phyloP scores from a whole-genome alignment of 2,797 vertebrate genomes.

The Gila robusta region DNA sequence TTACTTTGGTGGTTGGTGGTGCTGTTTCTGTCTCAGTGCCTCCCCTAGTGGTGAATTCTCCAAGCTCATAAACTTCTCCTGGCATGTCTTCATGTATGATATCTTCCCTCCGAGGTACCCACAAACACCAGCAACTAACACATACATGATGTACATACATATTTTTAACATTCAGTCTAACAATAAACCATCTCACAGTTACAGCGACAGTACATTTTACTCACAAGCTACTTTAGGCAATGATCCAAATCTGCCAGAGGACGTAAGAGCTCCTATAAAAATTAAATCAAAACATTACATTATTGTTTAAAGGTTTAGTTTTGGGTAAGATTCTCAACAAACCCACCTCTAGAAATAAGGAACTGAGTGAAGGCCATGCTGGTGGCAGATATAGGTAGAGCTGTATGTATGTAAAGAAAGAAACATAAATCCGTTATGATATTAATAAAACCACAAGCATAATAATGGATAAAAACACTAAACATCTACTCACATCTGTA shows the following conservation, averaged over 20 bases:
- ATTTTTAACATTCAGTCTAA: neutral
- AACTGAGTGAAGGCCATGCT: constrained; percentile 73
- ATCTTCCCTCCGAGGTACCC: constrained; percentile 89
- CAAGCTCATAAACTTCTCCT: constrained; percentile 89
- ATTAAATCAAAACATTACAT: constrained; percentile 17
- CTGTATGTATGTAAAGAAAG: constrained; percentile 60
- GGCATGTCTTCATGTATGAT: constrained; percentile 89
- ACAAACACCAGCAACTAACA: constrained; percentile 73
- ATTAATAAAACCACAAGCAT: neutral
- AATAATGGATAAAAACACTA: neutral
- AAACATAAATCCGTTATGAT: neutral
- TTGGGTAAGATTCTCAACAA: neutral
- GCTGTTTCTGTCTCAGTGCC: constrained; percentile 79
- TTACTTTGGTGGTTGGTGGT: constrained; percentile 59
- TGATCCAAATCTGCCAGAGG: constrained; percentile 72
- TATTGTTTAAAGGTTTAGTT: neutral
- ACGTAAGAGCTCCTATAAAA: constrained; percentile 67
- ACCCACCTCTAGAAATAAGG: constrained; percentile 73
- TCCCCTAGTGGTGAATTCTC: constrained; percentile 91
- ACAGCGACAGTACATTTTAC: constrained; percentile 49
- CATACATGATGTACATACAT: neutral
- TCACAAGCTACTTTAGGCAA: constrained; percentile 77
- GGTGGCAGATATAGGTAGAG: constrained; percentile 72
- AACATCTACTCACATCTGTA: constrained; percentile 76
- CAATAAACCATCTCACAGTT: neutral